These are phyloP conservation scores for Heliopora coerulea DNA, from an alignment of 92 coral and sea anemone species.

Conservation along the genomic window DNA sequence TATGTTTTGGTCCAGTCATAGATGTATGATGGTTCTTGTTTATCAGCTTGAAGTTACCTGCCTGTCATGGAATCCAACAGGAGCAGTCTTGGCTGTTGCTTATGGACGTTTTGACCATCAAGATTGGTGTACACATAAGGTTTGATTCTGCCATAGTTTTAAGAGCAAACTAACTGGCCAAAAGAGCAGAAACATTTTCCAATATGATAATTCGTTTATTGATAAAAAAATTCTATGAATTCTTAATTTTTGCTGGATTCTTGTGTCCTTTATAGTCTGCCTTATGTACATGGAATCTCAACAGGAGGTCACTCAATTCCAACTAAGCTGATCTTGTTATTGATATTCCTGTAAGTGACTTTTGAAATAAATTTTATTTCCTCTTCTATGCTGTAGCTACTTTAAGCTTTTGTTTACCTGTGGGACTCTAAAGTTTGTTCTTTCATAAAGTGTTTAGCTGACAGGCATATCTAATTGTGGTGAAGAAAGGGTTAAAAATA, in stretches of 20 bases:
- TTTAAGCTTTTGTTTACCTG: no score
- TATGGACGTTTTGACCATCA: constrained; percentile 97
- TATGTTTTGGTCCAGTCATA: no score
- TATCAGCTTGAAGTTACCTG: constrained; percentile 88
- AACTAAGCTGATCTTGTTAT: constrained; percentile 83
- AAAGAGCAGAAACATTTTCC: no score
- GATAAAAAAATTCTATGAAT: no score
- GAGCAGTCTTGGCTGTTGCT: constrained; percentile 91
- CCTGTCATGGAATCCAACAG: constrained; percentile 93
- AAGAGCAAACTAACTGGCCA: no score
- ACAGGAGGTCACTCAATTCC: constrained; percentile 68
- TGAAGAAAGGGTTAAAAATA: no score
- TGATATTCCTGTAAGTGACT: constrained; percentile 78
- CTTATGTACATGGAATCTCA: constrained; percentile 94
- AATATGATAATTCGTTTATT: no score
- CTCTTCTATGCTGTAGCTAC: no score
- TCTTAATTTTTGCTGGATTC: no score
- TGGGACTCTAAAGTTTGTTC: no score
- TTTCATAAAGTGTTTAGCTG: no score
- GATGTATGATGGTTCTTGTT: background rate
- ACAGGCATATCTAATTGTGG: no score
- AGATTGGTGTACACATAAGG: constrained; percentile 98
- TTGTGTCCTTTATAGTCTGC: constrained; percentile 64
- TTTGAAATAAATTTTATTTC: background rate
- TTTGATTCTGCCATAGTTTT: background rate